Base-by-base conservation (phyloP, 2,888 invertebrate genomes). In the Acrocera orbiculus region DNA sequence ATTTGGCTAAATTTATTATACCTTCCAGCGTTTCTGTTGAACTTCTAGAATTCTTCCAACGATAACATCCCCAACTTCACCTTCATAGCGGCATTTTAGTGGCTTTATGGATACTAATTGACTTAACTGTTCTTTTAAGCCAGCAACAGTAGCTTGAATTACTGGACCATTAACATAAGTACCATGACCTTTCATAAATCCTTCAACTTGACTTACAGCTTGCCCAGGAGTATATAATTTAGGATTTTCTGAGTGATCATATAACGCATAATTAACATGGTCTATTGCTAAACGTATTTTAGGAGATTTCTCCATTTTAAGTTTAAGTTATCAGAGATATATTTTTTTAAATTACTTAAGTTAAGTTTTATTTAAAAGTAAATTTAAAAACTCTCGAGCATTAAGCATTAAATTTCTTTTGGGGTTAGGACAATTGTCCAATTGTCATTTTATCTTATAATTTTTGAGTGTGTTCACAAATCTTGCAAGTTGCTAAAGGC, bases 61-160 rank as follows among this genome's bases (percentile, higher is more conserved):
- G 8, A 98, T 76, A 3, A 98, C 90, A 63, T 98, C 96, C 0
- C 96, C 96, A 34, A 96, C 83, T 64, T 95, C 93, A 7, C 86
- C 86, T 39, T 79, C 76, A 53, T 83, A 93, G 39, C 93, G 73
- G 50, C 82, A 81, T 53, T 93, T 93, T 6, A 93, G 62, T 0
- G 96, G 92, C 43, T 76, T 73, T 4, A 98, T 80, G 32, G 87
- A 86, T 39, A 96, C 79, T 36, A 98, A 64, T 57, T 92, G 90
- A 56, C 96, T 96, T 0, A 96, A 89, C 63, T 83, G 79, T 52
- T 92, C 85, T 52, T 90, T 78, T 13, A 85, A 74, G 16, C 98
- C 98, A 24, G 93, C 93, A 2, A 96, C 87, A 2, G 95, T 90
- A 0, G 96, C 78, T 56, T 85, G 77, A 24, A 96, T 67, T 30